A percentile compares a stretch with the other conserved stretches of the same genome.
phyloP scores from a whole-genome alignment of 64 coral and sea anemone genomes.

The Orbicella faveolata region DNA sequence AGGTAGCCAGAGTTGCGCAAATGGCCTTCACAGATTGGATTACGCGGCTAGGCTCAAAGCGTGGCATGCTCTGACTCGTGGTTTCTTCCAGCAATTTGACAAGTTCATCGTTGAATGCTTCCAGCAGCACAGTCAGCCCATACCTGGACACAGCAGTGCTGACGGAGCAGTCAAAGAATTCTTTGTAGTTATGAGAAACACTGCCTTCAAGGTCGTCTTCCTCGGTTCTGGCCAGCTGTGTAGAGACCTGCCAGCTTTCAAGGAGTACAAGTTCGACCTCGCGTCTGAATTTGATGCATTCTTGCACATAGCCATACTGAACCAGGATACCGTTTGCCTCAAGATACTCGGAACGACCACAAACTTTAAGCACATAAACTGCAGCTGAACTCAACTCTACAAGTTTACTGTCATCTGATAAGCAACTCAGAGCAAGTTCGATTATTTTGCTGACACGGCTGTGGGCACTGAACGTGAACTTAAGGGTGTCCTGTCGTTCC shows the following conservation, averaged over 20 bases:
- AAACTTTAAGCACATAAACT: conserved; percentile 79
- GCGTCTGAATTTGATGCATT: conserved; percentile 75
- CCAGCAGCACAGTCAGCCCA: conserved; percentile 83
- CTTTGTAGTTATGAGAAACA: conserved; percentile 80
- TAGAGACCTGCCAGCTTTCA: conserved; percentile 84
- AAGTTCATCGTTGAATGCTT: conserved; percentile 79
- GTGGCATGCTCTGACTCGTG: conserved; percentile 42
- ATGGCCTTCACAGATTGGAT: conserved; percentile 88
- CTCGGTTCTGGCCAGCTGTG: conserved; percentile 58
- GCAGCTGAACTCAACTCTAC: conserved; percentile 35
- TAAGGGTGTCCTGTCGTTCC: conserved; percentile 63
- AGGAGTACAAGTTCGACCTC: conserved; percentile 85
- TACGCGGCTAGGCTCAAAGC: conserved; percentile 77
- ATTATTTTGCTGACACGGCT: conserved; percentile 67
- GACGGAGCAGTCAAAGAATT: conserved; percentile 88
- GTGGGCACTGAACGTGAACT: conserved; percentile 68
- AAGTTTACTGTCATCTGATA: conserved; percentile 54
- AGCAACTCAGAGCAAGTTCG: conserved; percentile 69
- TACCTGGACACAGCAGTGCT: conserved; percentile 82
- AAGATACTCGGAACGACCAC: conserved; percentile 91
- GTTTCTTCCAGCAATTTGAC: conserved; percentile 72
- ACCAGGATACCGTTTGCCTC: conserved; percentile 64
- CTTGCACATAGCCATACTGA: conserved; percentile 91
- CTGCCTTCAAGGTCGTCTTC: conserved; percentile 78
- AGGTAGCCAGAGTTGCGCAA: conserved; percentile 81